Percentiles rank a stretch among this genome's conserved stretches.
phyloP scores from a whole-genome alignment of 2,888 invertebrate species.

The Hemithea aestivaria region DNA sequence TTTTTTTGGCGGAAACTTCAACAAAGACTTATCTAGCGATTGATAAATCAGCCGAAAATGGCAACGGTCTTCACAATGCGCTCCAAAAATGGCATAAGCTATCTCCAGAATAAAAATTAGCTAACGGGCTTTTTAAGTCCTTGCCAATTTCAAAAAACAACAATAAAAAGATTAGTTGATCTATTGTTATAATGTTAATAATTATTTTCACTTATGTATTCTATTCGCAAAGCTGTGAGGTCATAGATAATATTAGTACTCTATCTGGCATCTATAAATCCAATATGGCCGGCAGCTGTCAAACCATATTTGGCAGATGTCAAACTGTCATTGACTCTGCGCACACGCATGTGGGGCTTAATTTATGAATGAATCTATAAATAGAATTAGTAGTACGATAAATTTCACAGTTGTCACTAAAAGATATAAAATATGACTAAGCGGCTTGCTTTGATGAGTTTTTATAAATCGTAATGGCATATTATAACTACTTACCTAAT shows the following conservation, averaged over 20 bases:
- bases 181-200: constrained; percentile 6
- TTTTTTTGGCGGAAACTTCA: too few relatives aligned
- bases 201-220: constrained; percentile 8
- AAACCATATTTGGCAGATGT: constrained; percentile 55
- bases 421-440: constrained; percentile 4
- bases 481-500: too few relatives aligned
- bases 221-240: constrained; percentile 15
- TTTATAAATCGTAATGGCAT: not conserved
- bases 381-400: constrained; percentile 13
- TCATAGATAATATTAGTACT: constrained; percentile 17
- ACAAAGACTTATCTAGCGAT: too few relatives aligned
- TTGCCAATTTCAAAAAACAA: too few relatives aligned
- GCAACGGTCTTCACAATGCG: too few relatives aligned
- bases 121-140: too few relatives aligned
- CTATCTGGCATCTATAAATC: constrained; percentile 14
- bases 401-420: constrained; percentile 13
- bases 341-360: constrained; percentile 21
- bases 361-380: constrained; percentile 18
- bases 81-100: too few relatives aligned
- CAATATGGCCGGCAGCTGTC: constrained; percentile 37
- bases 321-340: constrained; percentile 54
- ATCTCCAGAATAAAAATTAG: too few relatives aligned
- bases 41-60: too few relatives aligned
- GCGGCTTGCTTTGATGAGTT: constrained; percentile 4
- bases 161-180: constrained; percentile 8